Evolutionary conservation across 2,888 invertebrate genomes (phyloP).

Genomic region (Ormyrus labotus): DNA sequence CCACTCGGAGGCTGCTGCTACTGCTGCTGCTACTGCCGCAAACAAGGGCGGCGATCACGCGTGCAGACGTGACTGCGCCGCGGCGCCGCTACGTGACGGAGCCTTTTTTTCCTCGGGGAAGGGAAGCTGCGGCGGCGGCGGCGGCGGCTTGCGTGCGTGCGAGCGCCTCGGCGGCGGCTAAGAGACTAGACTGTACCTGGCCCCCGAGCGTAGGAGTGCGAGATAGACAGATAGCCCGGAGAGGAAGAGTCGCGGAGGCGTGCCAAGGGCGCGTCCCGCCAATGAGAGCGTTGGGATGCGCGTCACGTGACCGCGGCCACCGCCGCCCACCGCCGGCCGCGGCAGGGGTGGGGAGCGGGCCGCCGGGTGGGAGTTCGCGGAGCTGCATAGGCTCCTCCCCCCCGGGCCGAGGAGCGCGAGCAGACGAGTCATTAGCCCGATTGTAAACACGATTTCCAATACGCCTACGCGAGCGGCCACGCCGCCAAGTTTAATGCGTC

Average conservation of each 20-base stretch:
- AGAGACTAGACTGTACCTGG: conserved; percentile 49
- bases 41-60: conserved; percentile 4
- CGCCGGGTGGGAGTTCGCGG: neutral
- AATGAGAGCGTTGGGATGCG: conserved; percentile 46
- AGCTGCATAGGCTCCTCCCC: conserved; percentile 53
- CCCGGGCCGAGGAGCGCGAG: conserved; percentile 6
- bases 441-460: conserved; percentile 55
- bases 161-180: conserved; percentile 24
- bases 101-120: too few relatives aligned
- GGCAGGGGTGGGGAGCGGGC: neutral
- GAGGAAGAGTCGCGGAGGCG: conserved; percentile 11
- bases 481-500: neutral
- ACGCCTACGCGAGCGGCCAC: conserved; percentile 49
- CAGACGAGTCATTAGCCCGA: conserved; percentile 51
- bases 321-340: conserved; percentile 40
- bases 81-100: conserved; percentile 16
- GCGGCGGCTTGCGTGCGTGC: neutral
- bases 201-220: conserved; percentile 3
- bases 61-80: neutral
- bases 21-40: neutral
- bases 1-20: neutral
- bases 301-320: conserved; percentile 55
- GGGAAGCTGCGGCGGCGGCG: neutral
- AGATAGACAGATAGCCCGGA: conserved; percentile 6
- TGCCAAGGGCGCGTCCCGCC: conserved; percentile 51